phyloP scores from a whole-genome alignment of 2,113 vertebrate species.

The Abramis brama region DNA sequence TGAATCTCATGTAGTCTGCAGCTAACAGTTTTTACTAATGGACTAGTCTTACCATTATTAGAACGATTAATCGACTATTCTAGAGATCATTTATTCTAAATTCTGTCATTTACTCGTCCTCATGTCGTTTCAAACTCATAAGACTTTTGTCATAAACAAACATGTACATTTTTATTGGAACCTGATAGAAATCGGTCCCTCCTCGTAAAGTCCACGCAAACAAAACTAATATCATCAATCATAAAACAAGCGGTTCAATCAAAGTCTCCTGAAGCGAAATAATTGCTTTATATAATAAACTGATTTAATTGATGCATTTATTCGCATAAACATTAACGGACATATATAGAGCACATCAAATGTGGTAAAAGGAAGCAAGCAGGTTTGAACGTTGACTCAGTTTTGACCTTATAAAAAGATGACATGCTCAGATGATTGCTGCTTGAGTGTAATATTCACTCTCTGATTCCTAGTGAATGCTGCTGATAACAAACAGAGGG shows the following conservation, averaged over 20 bases:
- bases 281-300: neutral
- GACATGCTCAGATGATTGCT: neutral
- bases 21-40: too few species aligned
- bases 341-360: too few species aligned
- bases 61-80: too few species aligned
- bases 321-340: neutral
- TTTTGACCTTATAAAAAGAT: neutral
- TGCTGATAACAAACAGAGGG: constrained; percentile 97
- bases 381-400: neutral
- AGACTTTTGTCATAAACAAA: too few species aligned
- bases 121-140: too few species aligned
- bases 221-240: neutral
- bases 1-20: neutral
- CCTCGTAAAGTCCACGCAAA: neutral
- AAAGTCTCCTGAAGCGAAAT: neutral
- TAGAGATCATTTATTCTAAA: too few species aligned
- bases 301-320: neutral
- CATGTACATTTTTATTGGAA: neutral
- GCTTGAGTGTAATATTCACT: neutral
- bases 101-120: too few species aligned
- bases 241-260: neutral
- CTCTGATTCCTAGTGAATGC: constrained; percentile 84
- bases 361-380: neutral
- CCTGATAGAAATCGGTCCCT: neutral
- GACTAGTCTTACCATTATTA: too few species aligned